Base-by-base conservation (phyloP, 2,888 invertebrate genomes). In the Cybosia mesomella region DNA sequence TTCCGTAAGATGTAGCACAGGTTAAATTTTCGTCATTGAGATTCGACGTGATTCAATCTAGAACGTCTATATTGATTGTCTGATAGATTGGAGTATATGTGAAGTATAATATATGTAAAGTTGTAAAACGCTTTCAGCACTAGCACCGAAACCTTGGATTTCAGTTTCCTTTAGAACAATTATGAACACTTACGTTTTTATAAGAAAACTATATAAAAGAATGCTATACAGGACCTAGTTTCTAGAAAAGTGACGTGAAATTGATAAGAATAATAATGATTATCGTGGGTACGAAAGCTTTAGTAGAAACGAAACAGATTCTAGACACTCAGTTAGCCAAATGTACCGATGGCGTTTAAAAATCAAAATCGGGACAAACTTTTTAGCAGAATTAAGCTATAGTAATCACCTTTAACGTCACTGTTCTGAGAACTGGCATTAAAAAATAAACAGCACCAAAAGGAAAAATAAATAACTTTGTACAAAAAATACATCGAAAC, bases 131-230 rank as follows among this genome's bases (percentile, higher is more conserved):
- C 85, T 86, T 82, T 79, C 82, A 79, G 81, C 76, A 71, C 81
- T 93, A 93, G 93, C 93, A 94, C 94, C 93, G 87, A 89, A 88
- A 88, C 85, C 84, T 89, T 88, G 87, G 80, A 85, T 85, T 83
- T 81, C 85, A 85, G 84, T 80, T 77, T 74, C 73, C 80, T 93
- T 93, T 92, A 93, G 92, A 93, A 87, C 92, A 91, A 79, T 88
- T 85, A 85, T 93, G 93, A 93, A 93, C 92, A 93, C 94, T 88
- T 91, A 83, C 86, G 91, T 92, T 89, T 83, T 83, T 79, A 83
- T 76, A 80, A 72, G 70, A 75, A 73, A 72, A 73, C 66, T 74
- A 78, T 55, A 64, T 71, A 65, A 76, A 68, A 62, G 64, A 71
- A 68, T 68, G 65, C 63, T 73, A 72, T 76, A 77, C 64, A 58